These are phyloP conservation scores for Scophthalmus maximus DNA, from an alignment of 2,113 vertebrate species.

Conservation along the genomic window DNA sequence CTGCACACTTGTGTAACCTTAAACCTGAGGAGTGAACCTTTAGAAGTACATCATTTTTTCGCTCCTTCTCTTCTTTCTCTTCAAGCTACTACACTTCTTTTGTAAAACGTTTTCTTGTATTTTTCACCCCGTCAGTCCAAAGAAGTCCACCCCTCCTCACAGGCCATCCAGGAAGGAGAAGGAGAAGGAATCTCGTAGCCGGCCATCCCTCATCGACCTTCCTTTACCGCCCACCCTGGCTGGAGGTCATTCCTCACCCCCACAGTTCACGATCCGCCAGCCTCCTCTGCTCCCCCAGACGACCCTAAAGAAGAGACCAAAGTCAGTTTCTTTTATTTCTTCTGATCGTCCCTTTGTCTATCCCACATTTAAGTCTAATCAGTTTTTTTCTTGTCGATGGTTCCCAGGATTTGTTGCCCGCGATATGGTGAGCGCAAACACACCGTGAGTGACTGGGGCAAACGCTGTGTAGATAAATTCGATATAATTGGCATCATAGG, in stretches of 20 bases:
- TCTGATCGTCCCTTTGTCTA: not conserved
- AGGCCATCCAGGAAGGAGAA: constrained; percentile 91
- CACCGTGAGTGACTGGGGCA: constrained; percentile 97
- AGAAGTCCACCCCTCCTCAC: constrained; percentile 88
- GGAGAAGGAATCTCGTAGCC: constrained; percentile 91
- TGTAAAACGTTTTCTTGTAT: constrained; percentile 17
- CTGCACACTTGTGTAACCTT: not conserved
- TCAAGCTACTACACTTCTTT: not conserved
- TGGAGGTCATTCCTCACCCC: constrained; percentile 91
- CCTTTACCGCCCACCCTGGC: constrained; percentile 92
- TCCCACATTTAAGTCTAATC: not conserved
- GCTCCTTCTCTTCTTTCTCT: not conserved
- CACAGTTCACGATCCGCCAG: constrained; percentile 91
- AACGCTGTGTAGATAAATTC: constrained; percentile 98
- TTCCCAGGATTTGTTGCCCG: constrained; percentile 94
- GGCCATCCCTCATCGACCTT: constrained; percentile 93
- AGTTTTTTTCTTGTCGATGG: not conserved
- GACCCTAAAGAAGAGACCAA: constrained; percentile 97
- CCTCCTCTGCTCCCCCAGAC: constrained; percentile 86
- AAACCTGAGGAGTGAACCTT: not conserved
- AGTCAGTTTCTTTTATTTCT: constrained; percentile 82
- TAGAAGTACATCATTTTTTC: not conserved
- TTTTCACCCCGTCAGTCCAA: constrained; percentile 84
- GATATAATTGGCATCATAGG: constrained; percentile 98
- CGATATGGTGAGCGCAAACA: constrained; percentile 98